A percentile compares a stretch with the other conserved stretches of the same genome.
Evolutionary conservation across 2,113 vertebrate species (phyloP).

Genomic region (Poeciliopsis retropinna): DNA sequence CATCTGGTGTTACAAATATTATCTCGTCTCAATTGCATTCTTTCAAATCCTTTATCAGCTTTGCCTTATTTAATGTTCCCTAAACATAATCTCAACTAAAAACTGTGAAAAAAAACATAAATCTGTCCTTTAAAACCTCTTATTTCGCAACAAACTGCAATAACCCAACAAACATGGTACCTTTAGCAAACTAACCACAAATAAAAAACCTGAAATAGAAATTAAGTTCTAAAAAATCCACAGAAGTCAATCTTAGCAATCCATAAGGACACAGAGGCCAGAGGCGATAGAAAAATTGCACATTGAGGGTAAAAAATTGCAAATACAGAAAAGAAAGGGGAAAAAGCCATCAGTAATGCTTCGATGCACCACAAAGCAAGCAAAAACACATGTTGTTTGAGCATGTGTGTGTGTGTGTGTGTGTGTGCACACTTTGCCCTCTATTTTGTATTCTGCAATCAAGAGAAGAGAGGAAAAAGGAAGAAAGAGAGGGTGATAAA

Average conservation of each 20-base stretch:
- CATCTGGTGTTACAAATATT: background rate
- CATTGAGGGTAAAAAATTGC: background rate
- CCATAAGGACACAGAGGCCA: background rate
- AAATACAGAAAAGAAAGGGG: conserved; percentile 1
- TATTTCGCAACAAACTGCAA: conserved; percentile 9
- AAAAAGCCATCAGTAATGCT: conserved; percentile 8
- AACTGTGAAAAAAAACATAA: background rate
- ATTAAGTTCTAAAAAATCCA: conserved; percentile 28
- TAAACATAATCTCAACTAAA: conserved; percentile 11
- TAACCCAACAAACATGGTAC: background rate
- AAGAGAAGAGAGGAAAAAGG: conserved; percentile 17
- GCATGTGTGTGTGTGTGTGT: background rate
- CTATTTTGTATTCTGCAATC: conserved; percentile 24
- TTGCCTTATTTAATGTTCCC: conserved; percentile 13
- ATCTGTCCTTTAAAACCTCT: conserved; percentile 9
- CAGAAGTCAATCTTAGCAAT: conserved; percentile 29
- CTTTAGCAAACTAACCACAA: background rate
- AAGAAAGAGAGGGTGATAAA: conserved; percentile 15
- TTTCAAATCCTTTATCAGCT: conserved; percentile 8
- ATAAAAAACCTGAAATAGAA: conserved; percentile 24
- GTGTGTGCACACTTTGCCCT: conserved; percentile 6
- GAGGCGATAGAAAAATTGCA: background rate
- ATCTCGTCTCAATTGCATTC: conserved; percentile 11
- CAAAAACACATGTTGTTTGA: conserved; percentile 12
- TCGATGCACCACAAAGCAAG: conserved; percentile 25